Base-by-base conservation (phyloP, 1,140 invertebrate genomes). In the Pararge aegeria region DNA sequence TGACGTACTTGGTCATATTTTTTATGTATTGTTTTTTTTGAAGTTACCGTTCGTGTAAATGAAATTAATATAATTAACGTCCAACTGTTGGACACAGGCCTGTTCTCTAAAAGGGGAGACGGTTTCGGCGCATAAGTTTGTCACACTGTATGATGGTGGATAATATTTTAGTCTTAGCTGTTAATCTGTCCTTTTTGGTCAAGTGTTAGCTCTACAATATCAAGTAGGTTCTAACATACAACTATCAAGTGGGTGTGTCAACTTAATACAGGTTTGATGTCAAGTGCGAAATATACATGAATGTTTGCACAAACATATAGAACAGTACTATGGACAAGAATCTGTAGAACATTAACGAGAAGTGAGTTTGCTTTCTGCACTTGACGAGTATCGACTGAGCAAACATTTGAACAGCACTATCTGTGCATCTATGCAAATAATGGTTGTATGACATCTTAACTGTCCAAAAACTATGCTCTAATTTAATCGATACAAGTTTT, bases 211-310 rank as follows among this genome's bases (percentile, higher is more conserved):
- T 40, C 42, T 56, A 24, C 54, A 56, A 44, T 56, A 49, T 56
- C 42, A 49, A 57, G 55, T 51, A 57, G 50, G n/a, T n/a, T n/a
- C n/a, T 57, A 50, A 57, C 55, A 30, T 18, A 55, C 24, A 55
- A 40, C 53, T 55, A 55, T 55, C 46, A 40, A 55, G 53, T 55
- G 6, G 38, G 30, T 13, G 0, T 9, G 16, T 34, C 18, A 21
- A 2, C 13, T 30, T 13, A 51, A 18, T 57, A 30, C 50, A 18
- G 46, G 19, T 46, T 29, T 57, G 38, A 50, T 16, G 21, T 27
- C 7, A 0, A 27, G 5, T 9, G 20, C 18, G 40, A 50, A 16
- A 21, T 16, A 15, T 24, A 27, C 30, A 12, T 4, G 4, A n/a
- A 12, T 55, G 15, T 29, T 30, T 24, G 15, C 6, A 13, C 20